Base-by-base conservation (phyloP, 2,797 vertebrate species). In the Clarias pachynema region DNA sequence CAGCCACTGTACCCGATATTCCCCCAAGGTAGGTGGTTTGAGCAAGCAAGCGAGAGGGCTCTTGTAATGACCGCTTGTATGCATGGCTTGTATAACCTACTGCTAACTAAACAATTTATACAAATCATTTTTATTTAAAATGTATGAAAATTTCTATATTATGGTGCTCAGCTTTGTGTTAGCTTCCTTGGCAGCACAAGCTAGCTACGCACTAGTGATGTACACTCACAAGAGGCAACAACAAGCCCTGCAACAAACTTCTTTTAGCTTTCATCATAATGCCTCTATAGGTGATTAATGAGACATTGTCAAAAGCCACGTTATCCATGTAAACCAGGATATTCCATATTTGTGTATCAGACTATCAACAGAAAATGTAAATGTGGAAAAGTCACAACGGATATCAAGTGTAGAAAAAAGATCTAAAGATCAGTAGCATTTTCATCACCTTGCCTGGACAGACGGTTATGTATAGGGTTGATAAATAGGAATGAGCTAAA, bases 1-100 rank as follows among this genome's bases (percentile, higher is more conserved):
- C 63, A 74, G 90, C 66, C 40, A 94, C 5, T 96, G 95, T 87
- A 1, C 0, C 0, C 24, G 20, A 18, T 0, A 2, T 3, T 0
- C 0, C 40, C 18, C 0, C 3, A 2, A 0, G 4, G 75, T 84
- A 49, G 20, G 85, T 80, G 44, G 2, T 24, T 49, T 14, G 37
- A 24, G 56, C 9, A 12, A 63, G 22, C 8, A 2, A 59, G 49
- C n/a, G 72, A 53, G 15, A 29, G 29, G 3, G 29, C 44, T 40
- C 18, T 34, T 68, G 65, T 68, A 68, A 31, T 68, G 16, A 22
- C 31, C 0, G 18, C 1, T 1, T 14, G 37, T 44, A 2, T 34
- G 53, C 18, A 4, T 59, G 77, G 59, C 3, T 34, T 63, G 12
- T 44, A 74, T 53, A 26, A 40, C 20, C 68, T 24, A 40, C 34